Conservation (phyloP, 2,113 vertebrate genomes). For the Crotalus helleri region DNA sequence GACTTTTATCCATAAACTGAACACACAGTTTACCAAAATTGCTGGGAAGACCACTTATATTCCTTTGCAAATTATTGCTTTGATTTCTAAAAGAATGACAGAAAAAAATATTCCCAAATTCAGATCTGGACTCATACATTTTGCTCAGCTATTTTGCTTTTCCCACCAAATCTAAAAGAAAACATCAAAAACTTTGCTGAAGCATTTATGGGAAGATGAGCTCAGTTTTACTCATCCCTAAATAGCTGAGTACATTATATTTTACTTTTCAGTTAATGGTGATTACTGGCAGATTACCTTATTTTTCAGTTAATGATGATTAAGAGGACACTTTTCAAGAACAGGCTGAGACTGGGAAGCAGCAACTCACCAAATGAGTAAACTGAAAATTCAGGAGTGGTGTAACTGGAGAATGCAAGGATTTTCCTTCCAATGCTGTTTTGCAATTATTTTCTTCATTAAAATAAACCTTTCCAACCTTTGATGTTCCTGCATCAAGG, state of each 20-base stretch:
- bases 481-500: background rate
- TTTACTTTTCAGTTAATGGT: background rate
- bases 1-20: background rate
- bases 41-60: background rate
- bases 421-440: background rate
- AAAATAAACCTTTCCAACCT: background rate
- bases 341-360: background rate
- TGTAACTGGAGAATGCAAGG: background rate
- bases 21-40: background rate
- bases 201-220: background rate
- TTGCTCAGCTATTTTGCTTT: background rate
- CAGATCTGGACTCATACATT: background rate
- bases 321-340: conserved; percentile 1
- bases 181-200: background rate
- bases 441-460: background rate
- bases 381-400: background rate
- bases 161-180: background rate
- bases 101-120: background rate
- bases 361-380: background rate
- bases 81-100: background rate
- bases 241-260: background rate
- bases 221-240: background rate
- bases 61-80: background rate
- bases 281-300: background rate
- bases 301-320: background rate